Base-by-base conservation (phyloP, 2,888 invertebrate genomes). In the Prosapia bicincta region DNA sequence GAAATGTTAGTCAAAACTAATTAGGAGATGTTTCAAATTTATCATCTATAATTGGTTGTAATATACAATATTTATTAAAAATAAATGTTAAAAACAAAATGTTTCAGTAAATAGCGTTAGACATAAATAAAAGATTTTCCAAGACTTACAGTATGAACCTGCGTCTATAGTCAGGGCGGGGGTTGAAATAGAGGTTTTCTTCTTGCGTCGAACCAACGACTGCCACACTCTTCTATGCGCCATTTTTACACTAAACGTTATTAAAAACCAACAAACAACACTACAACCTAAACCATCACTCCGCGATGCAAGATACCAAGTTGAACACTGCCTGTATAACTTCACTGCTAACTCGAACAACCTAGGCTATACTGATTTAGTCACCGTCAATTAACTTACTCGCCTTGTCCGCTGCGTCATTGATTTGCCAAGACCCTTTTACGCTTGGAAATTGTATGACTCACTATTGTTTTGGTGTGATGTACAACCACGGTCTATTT, bases 161-260 rank as follows among this genome's bases (percentile, higher is more conserved):
- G 54, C 54, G 20, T 54, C 54, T 20, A 54, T 54, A 5, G 54
- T 75, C 28, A 77, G 54, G 0, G 67, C 66, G 3, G 75, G 74
- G 1, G 74, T 76, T 13, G 76, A 76, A 54, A 72, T 23, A n/a
- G 77, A 72, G 10, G 77, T 74, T 66, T 77, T 85, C 81, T 83
- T 84, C 78, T 83, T 85, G 69, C 85, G 83, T 54, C 85, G 82
- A 75, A 85, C 81, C 77, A 86, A 83, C 15, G 85, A 84, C 75
- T 84, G 84, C 86, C 85, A 86, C 77, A 85, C 84, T 76, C 82
- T 83, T 72, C 83, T 83, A 78, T 84, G 85, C 70, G 83, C 84
- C 85, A 85, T 85, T 72, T 73, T 67, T 9, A 20, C 54, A 10
- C 54, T 20, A 38, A 38, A 38, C 38, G 5, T 38, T 13, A 15